Base-by-base conservation (phyloP, 2,113 vertebrate genomes). In the Ageneiosus marmoratus region DNA sequence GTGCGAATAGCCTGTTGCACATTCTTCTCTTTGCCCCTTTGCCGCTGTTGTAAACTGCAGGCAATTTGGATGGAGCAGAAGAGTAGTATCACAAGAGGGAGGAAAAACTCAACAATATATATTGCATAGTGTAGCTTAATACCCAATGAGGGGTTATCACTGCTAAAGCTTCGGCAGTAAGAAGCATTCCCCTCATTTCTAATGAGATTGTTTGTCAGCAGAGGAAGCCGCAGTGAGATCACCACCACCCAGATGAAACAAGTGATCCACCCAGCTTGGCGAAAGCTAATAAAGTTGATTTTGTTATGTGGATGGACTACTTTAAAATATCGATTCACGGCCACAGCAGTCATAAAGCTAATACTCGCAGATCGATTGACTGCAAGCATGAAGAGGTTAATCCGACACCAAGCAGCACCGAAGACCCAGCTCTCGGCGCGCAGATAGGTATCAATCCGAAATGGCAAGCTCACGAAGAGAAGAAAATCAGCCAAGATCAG, bases 271-370 rank as follows among this genome's bases (percentile, higher is more conserved):
- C 4, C 80, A 0, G 92, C 92, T 80, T 91, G 91, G 0, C 8
- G 46, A 77, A 79, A 86, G 5, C 78, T 91, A 80, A 94, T 88
- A 0, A 34, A 79, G 86, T 92, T 94, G 48, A 94, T 78, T 10
- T 88, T 69, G 73, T 92, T 89, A 70, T 93, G 92, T 2, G 94
- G 94, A 48, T 94, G 92, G 67, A 94, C 92, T 70, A 95, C 92
- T 90, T 94, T 95, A 32, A 94, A 93, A 88, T 94, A 95, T 32
- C 94, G 92, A 81, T 95, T 90, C 46, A 94, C 46, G 0, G 94
- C 94, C 70, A 94, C 90, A 27, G 91, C 83, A 0, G 91, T 93
- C 92, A 95, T 93, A 56, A 95, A 91, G 0, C 88, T 88, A n/a
- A 94, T 94, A 91, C 94, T 94, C 53, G 92, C 92, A 0, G 93